phyloP scores from a whole-genome alignment of 2,113 vertebrate genomes.

The Callithrix jacchus region DNA sequence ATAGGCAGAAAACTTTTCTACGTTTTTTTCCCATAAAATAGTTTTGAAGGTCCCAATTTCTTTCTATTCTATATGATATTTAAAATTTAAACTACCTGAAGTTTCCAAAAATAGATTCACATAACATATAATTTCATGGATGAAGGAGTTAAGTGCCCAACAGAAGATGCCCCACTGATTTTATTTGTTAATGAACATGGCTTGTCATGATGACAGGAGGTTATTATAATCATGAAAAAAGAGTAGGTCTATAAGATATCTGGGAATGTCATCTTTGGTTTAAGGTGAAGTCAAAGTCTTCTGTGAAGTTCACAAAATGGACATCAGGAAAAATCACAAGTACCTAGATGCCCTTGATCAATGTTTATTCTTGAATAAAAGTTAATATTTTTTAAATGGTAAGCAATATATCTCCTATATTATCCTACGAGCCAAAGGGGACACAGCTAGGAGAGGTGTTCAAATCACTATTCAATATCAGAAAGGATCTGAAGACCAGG shows the following conservation, averaged over 20 bases:
- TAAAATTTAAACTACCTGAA: conserved; percentile 13
- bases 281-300: not conserved
- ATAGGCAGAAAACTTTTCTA: not conserved
- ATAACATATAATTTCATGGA: not conserved
- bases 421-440: not conserved
- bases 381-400: conserved; percentile 22
- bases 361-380: conserved; percentile 24
- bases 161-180: not conserved
- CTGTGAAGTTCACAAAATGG: not conserved
- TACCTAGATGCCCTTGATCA: not conserved
- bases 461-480: not conserved
- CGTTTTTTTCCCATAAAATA: conserved; percentile 14
- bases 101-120: conserved; percentile 15
- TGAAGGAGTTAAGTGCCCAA: not conserved
- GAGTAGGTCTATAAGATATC: not conserved
- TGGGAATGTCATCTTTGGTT: not conserved
- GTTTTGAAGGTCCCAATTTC: not conserved
- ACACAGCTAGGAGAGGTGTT: not conserved
- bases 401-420: not conserved
- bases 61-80: not conserved
- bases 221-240: not conserved
- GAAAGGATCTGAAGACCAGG: not conserved
- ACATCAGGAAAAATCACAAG: not conserved
- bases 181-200: not conserved
- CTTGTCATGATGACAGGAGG: not conserved